A percentile compares a stretch with the other conserved stretches of the same genome.
phyloP scores from a whole-genome alignment of 2,888 invertebrate species.

The Oithona nana region DNA sequence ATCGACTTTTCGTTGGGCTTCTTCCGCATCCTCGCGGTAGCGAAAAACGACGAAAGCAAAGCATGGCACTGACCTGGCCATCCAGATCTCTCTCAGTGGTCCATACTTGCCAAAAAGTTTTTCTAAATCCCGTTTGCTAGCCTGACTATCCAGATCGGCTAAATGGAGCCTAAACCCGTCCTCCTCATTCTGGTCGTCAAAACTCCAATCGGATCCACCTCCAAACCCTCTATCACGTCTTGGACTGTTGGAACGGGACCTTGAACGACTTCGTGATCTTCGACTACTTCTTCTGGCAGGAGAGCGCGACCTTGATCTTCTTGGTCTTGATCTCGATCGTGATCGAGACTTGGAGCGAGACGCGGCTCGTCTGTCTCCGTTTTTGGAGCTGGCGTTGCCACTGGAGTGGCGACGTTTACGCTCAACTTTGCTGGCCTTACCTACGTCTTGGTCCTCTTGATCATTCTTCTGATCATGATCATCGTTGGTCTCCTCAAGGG shows the following conservation, averaged over 20 bases:
- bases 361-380: too few species aligned
- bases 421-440: background rate
- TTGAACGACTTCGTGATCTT: background rate
- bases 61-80: constrained; percentile 39
- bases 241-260: background rate
- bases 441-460: background rate
- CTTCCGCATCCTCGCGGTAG: constrained; percentile 35
- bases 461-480: background rate
- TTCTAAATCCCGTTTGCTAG: constrained; percentile 35
- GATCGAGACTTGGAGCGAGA: background rate
- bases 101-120: constrained; percentile 37
- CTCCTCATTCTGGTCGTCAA: constrained; percentile 22
- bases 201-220: background rate
- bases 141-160: constrained; percentile 34
- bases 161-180: constrained; percentile 34
- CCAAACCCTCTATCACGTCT: background rate
- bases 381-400: background rate
- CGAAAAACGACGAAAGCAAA: constrained; percentile 41
- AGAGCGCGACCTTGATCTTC: constrained; percentile 4
- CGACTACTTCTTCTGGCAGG: background rate
- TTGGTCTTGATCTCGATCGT: background rate
- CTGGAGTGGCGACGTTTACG: background rate
- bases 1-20: constrained; percentile 31
- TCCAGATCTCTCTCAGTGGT: constrained; percentile 36
- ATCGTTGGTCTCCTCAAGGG: background rate